Conservation (phyloP, 2,888 invertebrate species). For the Ophion obscuratus region DNA sequence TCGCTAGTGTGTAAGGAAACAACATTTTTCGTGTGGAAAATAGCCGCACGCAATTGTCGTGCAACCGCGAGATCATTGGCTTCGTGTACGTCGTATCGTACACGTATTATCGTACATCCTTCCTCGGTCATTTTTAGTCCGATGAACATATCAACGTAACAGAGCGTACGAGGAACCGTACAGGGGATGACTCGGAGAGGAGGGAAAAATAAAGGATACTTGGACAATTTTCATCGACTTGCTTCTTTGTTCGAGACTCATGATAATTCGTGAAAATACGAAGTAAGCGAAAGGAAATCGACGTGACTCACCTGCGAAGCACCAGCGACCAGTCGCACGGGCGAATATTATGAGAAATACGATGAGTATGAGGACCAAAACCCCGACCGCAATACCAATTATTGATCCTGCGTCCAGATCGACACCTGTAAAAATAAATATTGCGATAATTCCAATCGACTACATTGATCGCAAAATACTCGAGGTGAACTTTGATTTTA, state of each 20-base stretch:
- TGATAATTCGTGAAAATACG: constrained; percentile 12
- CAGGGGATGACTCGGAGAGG: constrained; percentile 26
- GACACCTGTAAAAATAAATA: constrained; percentile 85
- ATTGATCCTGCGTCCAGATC: constrained; percentile 91
- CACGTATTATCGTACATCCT: not conserved
- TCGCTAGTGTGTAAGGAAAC: not conserved
- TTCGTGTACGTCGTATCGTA: not conserved
- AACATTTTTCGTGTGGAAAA: not conserved
- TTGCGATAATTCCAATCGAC: constrained; percentile 13
- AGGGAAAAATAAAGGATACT: constrained; percentile 22
- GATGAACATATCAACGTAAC: constrained; percentile 25
- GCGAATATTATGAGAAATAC: constrained; percentile 90
- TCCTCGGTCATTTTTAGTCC: not conserved
- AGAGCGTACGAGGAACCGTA: constrained; percentile 62
- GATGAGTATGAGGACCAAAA: constrained; percentile 88
- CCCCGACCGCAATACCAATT: constrained; percentile 90
- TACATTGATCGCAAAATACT: not conserved
- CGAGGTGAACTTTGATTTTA: not conserved
- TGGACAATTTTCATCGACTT: constrained; percentile 11
- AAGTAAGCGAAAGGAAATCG: constrained; percentile 23
- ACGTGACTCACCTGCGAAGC: constrained; percentile 91
- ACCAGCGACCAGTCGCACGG: constrained; percentile 93
- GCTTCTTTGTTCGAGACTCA: not conserved
- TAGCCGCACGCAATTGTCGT: not conserved
- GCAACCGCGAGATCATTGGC: not conserved